These are phyloP conservation scores for Cyphomyrus plagiostoma DNA, from an alignment of 2,113 vertebrate species.

Conservation along the genomic window DNA sequence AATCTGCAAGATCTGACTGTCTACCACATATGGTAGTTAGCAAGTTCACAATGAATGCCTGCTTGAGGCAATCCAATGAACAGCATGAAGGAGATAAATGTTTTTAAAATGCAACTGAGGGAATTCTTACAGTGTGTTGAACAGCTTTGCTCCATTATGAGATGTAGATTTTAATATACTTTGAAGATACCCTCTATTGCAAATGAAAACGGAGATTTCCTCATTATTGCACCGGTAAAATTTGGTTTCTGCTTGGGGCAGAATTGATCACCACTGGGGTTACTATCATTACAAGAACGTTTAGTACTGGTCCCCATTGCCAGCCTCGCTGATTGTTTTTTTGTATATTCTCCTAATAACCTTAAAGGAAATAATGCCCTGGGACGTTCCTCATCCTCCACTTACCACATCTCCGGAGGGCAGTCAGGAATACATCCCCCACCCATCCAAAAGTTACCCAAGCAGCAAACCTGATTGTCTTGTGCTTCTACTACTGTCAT, in stretches of 20 bases:
- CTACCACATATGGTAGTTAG: constrained; percentile 46
- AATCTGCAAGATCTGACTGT: constrained; percentile 39
- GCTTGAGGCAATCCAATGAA: constrained; percentile 45
- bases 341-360: constrained; percentile 65
- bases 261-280: constrained; percentile 87
- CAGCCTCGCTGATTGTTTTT: constrained; percentile 58
- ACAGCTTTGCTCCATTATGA: constrained; percentile 32
- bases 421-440: constrained; percentile 48
- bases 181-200: constrained; percentile 34
- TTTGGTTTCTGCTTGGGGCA: constrained; percentile 77
- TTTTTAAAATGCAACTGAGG: constrained; percentile 34
- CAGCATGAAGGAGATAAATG: constrained; percentile 37
- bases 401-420: constrained; percentile 44
- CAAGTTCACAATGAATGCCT: constrained; percentile 52
- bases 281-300: constrained; percentile 79
- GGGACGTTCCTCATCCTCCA: constrained; percentile 47
- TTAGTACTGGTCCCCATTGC: constrained; percentile 81
- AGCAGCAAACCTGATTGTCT: constrained; percentile 28
- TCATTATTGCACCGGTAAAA: constrained; percentile 69
- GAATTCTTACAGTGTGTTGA: constrained; percentile 29
- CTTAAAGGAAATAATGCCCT: constrained; percentile 69
- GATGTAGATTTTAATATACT: constrained; percentile 43
- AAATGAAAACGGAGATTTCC: constrained; percentile 57
- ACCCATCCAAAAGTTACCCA: constrained; percentile 60
- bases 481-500: constrained; percentile 30